Conservation (phyloP, 2,113 vertebrate genomes). For the Peromyscus polionotus region DNA sequence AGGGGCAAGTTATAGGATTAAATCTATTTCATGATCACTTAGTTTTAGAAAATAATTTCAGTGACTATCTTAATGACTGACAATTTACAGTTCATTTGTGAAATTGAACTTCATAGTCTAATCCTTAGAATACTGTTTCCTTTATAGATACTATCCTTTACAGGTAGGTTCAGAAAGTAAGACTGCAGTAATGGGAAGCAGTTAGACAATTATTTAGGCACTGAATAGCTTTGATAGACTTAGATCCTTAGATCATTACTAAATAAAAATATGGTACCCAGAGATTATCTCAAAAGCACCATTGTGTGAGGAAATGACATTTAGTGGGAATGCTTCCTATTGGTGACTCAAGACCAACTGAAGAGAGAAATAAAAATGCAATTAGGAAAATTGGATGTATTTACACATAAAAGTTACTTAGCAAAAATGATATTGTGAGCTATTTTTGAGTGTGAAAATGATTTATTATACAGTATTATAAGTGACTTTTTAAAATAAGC, state of each 20-base stretch:
- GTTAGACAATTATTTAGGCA: background rate
- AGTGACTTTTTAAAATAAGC: background rate
- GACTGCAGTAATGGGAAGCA: background rate
- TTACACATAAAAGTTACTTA: slow-evolving; percentile 14
- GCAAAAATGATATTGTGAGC: background rate
- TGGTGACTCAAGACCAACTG: background rate
- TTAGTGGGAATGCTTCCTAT: background rate
- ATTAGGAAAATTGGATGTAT: background rate
- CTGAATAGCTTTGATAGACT: background rate
- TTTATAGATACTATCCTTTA: background rate
- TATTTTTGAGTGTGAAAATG: slow-evolving; percentile 45
- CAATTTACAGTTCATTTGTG: background rate
- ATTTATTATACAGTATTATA: background rate
- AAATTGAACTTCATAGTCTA: background rate
- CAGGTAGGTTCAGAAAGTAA: background rate
- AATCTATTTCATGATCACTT: background rate
- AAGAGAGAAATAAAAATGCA: slow-evolving; percentile 11
- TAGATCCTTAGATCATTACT: background rate
- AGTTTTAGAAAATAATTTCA: slow-evolving; percentile 49
- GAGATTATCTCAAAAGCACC: background rate
- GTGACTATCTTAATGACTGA: background rate
- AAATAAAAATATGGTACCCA: background rate
- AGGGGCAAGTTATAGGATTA: background rate
- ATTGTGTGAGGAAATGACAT: background rate
- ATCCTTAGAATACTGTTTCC: background rate